Conservation (phyloP, 2,797 vertebrate species). For the Heterohyrax brucei region DNA sequence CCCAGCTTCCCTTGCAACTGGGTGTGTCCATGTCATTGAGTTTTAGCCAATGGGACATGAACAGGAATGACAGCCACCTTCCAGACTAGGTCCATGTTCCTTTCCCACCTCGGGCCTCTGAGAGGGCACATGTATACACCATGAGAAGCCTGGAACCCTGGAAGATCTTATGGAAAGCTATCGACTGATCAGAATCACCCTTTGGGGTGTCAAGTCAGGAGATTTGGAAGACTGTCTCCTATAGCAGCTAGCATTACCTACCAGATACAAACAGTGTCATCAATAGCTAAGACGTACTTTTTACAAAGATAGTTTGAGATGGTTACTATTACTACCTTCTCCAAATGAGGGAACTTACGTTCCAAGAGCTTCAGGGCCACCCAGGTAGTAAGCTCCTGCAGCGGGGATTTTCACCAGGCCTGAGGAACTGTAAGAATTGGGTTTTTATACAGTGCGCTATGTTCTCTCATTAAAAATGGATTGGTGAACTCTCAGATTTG, state of each 20-base stretch:
- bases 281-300: neutral
- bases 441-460: neutral
- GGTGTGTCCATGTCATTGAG: neutral
- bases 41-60: neutral
- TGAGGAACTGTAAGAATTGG: neutral
- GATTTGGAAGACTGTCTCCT: neutral
- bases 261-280: neutral
- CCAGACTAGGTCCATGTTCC: neutral
- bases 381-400: neutral
- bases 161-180: neutral
- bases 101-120: neutral
- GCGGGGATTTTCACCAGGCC: neutral
- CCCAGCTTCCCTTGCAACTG: neutral
- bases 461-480: neutral
- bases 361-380: neutral
- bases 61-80: neutral
- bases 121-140: neutral
- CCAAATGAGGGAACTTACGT: slow-evolving; percentile 8
- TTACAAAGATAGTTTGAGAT: neutral
- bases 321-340: neutral
- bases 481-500: neutral
- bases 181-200: neutral
- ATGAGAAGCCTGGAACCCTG: neutral
- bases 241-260: neutral
- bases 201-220: neutral